A percentile compares a stretch with the other conserved stretches of the same genome.
Conservation (phyloP, 2,113 vertebrate genomes). For the Entelurus aequoreus region DNA sequence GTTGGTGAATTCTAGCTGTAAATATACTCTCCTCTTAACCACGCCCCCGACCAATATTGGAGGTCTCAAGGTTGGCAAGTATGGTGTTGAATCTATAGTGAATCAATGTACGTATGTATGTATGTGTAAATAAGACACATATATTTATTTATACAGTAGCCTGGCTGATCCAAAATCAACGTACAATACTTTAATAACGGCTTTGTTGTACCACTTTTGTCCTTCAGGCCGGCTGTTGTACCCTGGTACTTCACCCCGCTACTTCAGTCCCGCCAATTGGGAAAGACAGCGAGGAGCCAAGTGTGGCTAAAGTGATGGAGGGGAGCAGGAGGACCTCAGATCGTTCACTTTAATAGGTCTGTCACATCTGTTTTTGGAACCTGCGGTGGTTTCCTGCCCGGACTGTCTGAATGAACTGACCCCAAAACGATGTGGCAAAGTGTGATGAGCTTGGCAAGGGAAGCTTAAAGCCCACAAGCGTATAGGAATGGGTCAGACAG, state of each 20-base stretch:
- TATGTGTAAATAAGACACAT: no score
- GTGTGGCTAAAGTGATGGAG: constrained; percentile 68
- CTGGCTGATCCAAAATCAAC: neutral
- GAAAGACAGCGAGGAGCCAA: constrained; percentile 63
- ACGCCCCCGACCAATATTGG: no score
- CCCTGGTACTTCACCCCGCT: constrained; percentile 32
- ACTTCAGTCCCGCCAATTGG: constrained; percentile 47
- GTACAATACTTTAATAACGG: no score
- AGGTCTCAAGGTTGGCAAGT: no score
- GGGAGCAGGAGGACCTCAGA: constrained; percentile 43
- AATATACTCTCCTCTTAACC: no score
- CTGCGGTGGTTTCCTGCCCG: constrained; percentile 54
- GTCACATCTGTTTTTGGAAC: constrained; percentile 76
- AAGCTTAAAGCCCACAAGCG: constrained; percentile 16
- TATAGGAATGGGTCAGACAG: constrained; percentile 28
- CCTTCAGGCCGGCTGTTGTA: constrained; percentile 38
- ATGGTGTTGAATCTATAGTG: no score
- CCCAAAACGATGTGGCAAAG: constrained; percentile 67
- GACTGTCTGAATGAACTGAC: constrained; percentile 60
- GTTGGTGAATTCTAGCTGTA: no score
- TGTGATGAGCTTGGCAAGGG: constrained; percentile 53
- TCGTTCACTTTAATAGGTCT: constrained; percentile 74
- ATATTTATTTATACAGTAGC: no score
- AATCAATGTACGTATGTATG: no score
- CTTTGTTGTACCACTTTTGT: constrained; percentile 30